phyloP scores from a whole-genome alignment of 2,113 vertebrate genomes.

The Ahaetulla prasina region DNA sequence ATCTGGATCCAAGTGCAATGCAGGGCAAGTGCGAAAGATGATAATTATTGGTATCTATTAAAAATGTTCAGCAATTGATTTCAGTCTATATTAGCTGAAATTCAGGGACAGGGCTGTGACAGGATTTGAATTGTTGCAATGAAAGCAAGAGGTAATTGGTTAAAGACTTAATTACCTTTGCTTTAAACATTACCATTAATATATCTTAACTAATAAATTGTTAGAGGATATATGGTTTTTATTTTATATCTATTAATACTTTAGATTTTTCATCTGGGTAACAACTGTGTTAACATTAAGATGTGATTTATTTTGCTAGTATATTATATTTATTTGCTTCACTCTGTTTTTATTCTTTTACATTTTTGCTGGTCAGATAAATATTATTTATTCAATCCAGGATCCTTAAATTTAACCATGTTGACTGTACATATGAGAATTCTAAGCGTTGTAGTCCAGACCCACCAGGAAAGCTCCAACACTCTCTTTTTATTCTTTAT shows the following conservation, averaged over 20 bases:
- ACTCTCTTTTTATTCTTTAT: not conserved
- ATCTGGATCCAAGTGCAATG: not conserved
- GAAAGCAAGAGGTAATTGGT: too few species aligned
- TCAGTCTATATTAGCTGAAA: not conserved
- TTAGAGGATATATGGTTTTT: too few species aligned
- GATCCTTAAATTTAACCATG: not conserved
- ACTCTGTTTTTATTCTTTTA: not conserved
- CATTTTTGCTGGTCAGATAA: not conserved
- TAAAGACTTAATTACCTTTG: too few species aligned
- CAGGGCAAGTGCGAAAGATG: not conserved
- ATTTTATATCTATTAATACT: too few species aligned
- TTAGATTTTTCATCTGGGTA: too few species aligned
- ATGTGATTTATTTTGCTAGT: too few species aligned
- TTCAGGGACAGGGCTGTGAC: not conserved
- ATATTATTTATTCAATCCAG: not conserved
- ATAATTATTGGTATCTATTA: not conserved
- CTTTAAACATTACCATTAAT: too few species aligned
- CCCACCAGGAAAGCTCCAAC: not conserved
- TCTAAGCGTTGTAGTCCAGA: not conserved
- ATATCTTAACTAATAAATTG: too few species aligned
- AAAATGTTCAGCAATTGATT: not conserved
- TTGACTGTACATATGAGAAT: not conserved
- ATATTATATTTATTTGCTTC: too few species aligned
- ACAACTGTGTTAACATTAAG: too few species aligned
- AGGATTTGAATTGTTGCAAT: not conserved